Evolutionary conservation across 37 sponge, comb jelly and placozoan species (phyloP).

Genomic region (Chondrilla cf. caribensis): DNA sequence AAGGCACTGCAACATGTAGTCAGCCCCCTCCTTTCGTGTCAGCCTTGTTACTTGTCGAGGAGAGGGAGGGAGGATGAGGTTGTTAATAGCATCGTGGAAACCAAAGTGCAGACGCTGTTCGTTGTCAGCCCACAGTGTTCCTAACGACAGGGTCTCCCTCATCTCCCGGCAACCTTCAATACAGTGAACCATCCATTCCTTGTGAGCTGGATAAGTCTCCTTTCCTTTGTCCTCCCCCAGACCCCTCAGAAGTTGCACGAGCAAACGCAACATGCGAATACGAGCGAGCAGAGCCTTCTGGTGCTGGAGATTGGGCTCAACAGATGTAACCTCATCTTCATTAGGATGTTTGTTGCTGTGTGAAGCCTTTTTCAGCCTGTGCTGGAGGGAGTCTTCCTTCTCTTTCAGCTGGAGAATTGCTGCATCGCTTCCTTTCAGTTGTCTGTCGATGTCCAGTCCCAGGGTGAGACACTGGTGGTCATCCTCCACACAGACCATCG

Average conservation of each 20-base stretch:
- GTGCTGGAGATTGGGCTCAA: too few species aligned
- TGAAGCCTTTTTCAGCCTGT: constrained; percentile 10
- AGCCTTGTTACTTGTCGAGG: constrained; percentile 53
- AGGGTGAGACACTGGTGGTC: constrained; percentile 70
- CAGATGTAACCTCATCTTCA: neutral
- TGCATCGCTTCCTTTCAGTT: neutral
- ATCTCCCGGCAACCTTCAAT: constrained; percentile 47
- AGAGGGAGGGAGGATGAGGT: constrained; percentile 80
- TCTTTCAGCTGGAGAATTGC: constrained; percentile 48
- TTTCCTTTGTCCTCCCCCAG: too few species aligned
- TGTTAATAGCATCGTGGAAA: constrained; percentile 77
- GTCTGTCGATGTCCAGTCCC: constrained; percentile 35
- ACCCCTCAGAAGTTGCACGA: neutral
- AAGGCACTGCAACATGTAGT: constrained; percentile 17
- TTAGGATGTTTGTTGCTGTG: neutral
- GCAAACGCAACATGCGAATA: neutral
- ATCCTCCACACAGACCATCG: constrained; percentile 72
- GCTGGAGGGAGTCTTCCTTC: constrained; percentile 39
- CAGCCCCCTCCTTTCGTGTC: constrained; percentile 27
- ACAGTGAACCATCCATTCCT: neutral
- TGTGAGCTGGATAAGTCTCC: neutral
- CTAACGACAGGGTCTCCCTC: constrained; percentile 31
- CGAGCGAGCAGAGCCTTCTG: constrained; percentile 1
- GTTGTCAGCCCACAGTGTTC: constrained; percentile 38
- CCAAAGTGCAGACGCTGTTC: constrained; percentile 51